A percentile compares a stretch with the other conserved stretches of the same genome.
phyloP scores from a whole-genome alignment of 2,888 invertebrate genomes.

The Myopa tessellatipennis region DNA sequence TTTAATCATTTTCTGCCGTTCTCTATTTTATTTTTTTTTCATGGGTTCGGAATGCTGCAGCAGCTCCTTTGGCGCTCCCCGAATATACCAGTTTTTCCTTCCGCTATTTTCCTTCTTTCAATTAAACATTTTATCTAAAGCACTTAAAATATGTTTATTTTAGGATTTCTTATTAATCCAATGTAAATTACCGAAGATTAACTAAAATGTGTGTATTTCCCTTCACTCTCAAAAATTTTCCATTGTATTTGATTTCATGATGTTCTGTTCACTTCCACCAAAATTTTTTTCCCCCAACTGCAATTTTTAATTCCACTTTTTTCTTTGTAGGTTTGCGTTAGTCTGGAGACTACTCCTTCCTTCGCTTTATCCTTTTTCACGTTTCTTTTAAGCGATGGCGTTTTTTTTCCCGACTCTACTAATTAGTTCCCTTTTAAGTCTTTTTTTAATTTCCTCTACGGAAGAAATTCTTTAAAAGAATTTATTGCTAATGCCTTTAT shows the following conservation, averaged over 20 bases:
- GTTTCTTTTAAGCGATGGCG: background rate
- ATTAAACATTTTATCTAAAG: background rate
- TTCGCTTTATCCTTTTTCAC: background rate
- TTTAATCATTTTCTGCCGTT: constrained; percentile 1
- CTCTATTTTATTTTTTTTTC: background rate
- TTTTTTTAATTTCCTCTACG: background rate
- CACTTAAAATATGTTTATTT: background rate
- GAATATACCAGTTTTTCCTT: background rate
- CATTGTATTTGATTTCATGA: background rate
- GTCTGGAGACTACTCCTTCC: background rate
- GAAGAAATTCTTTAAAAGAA: background rate
- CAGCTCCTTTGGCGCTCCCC: background rate
- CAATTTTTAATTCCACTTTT: constrained; percentile 13
- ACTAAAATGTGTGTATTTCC: background rate
- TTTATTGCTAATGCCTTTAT: no score
- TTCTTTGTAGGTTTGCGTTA: background rate
- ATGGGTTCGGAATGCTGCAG: background rate
- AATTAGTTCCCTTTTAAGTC: background rate
- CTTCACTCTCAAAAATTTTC: background rate
- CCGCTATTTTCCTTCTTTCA: background rate
- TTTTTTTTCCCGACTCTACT: constrained; percentile 2
- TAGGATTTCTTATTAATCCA: background rate
- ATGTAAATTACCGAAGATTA: background rate
- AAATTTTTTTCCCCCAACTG: constrained; percentile 1
- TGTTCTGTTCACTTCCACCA: background rate